Evolutionary conservation across 2,113 vertebrate genomes (phyloP).

Genomic region (Baryphthengus martii): DNA sequence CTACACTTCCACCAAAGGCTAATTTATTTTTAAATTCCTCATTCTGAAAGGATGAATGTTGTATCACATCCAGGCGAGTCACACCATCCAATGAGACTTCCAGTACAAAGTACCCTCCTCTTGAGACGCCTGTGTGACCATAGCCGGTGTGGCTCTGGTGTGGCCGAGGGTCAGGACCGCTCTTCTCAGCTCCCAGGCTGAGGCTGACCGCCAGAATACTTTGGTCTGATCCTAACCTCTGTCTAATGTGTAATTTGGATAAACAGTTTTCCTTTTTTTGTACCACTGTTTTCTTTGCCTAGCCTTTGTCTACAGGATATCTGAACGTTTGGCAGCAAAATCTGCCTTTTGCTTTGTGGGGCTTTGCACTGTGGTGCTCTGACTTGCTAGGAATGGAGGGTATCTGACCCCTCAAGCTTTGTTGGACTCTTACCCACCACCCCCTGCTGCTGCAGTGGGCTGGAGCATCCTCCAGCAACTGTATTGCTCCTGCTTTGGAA

Average conservation of each 20-base stretch:
- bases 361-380: neutral
- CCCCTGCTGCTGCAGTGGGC: neutral
- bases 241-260: neutral
- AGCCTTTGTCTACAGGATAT: neutral
- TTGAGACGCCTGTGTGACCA: neutral
- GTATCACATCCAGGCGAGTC: neutral
- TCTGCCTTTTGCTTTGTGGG: neutral
- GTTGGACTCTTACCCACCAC: neutral
- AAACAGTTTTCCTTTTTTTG: neutral
- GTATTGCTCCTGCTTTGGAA: neutral
- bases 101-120: neutral
- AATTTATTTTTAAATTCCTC: neutral
- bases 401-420: neutral
- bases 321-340: neutral
- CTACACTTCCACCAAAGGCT: fast-evolving
- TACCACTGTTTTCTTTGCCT: neutral
- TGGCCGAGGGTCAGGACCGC: neutral
- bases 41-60: neutral
- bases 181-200: neutral
- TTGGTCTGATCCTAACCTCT: neutral
- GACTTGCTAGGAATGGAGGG: neutral
- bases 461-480: neutral
- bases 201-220: neutral
- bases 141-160: fast-evolving
- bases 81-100: neutral